Base-by-base conservation (phyloP, 2,888 invertebrate species). In the Zonitis immaculata region DNA sequence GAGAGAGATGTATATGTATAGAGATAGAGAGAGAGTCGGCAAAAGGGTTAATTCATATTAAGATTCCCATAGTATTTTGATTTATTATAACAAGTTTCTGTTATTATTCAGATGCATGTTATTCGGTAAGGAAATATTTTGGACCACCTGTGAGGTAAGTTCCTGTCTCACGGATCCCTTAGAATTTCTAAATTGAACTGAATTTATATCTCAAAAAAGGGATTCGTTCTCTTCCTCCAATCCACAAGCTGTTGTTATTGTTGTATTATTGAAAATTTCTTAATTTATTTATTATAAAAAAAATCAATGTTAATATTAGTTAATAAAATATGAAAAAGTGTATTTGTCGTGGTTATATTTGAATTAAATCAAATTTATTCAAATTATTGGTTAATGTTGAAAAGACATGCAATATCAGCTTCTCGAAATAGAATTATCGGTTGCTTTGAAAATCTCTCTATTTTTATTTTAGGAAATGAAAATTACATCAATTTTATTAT, bases 121-220 rank as follows among this genome's bases (percentile, higher is more conserved):
- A 6, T 45, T 59, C 60, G 55, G 60, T 59, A 62, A 69, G 67
- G 67, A 69, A 69, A 67, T 64, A 64, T 65, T 67, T 63, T n/a
- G 46, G 57, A 55, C 68, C 69, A 69, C 69, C 69, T 69, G 69
- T 67, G 66, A 65, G 60, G 68, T 63, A 64, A 64, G 66, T 64
- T 62, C 64, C 49, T 53, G 53, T 53, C 53, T 49, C 53, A 53
- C 53, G 53, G n/a, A 48, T 42, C 48, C 28, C 48, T 48, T 26
- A 26, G 3, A 27, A 6, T 8, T 6, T 6, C 8, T 6, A 18
- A 35, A 35, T 16, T 9, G 8, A 35, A 35, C 16, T 0, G 32
- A 35, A 11, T 9, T 9, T 35, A 35, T 8, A 18, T 35, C 18
- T 8, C n/a, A n/a, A n/a, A n/a, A n/a, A 18, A 35, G 35, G 35